Conservation (phyloP, 2,113 vertebrate species). For the Potamarius usumacintae region DNA sequence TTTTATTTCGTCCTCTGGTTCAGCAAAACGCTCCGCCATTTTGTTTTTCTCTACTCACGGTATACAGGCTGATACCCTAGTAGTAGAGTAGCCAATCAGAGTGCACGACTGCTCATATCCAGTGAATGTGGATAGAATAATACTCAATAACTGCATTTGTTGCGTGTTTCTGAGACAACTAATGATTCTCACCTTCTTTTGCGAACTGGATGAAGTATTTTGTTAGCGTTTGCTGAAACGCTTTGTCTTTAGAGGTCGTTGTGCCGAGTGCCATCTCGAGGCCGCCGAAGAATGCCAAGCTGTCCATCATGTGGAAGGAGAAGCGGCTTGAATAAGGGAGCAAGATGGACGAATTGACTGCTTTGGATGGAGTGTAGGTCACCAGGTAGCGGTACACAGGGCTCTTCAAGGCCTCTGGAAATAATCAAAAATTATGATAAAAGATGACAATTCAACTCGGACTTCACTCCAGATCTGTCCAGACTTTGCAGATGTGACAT, state of each 20-base stretch:
- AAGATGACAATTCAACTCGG: background rate
- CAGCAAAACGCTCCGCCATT: too few relatives aligned
- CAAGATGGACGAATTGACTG: constrained; percentile 17
- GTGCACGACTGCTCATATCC: too few relatives aligned
- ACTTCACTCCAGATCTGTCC: background rate
- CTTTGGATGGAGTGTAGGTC: constrained; percentile 69
- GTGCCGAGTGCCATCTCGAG: constrained; percentile 60
- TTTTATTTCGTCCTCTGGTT: too few relatives aligned
- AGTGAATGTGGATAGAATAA: background rate
- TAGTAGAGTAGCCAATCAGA: too few relatives aligned
- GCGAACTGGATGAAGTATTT: constrained; percentile 68
- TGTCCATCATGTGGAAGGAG: constrained; percentile 73
- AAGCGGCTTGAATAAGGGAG: constrained; percentile 69
- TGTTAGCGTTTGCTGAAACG: constrained; percentile 68
- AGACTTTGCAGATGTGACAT: background rate
- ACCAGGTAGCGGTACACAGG: constrained; percentile 78
- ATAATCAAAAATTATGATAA: background rate
- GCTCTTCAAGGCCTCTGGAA: constrained; percentile 67
- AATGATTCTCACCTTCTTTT: constrained; percentile 65
- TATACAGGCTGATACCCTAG: too few relatives aligned
- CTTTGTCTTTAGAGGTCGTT: constrained; percentile 55
- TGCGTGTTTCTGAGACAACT: background rate
- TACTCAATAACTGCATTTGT: background rate
- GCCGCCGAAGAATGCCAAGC: constrained; percentile 67
- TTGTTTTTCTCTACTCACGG: too few relatives aligned